Percentiles rank a stretch among this genome's conserved stretches.
These are phyloP conservation scores for Ptyas mucosa DNA, from an alignment of 2,113 vertebrate species.

Conservation along the genomic window DNA sequence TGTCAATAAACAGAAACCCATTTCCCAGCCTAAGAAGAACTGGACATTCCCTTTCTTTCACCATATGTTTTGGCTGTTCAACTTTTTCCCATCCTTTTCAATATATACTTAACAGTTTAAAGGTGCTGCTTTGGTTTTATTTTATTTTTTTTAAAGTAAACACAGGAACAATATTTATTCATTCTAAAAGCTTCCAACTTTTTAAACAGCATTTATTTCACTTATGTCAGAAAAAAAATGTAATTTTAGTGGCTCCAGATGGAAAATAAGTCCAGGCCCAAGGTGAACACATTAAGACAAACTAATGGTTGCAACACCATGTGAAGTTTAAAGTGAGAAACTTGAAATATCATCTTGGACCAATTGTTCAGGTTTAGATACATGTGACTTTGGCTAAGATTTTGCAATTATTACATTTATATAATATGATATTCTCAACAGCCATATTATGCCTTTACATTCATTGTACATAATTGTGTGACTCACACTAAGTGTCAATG, in stretches of 20 bases:
- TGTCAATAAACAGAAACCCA: neutral
- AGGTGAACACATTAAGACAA: neutral
- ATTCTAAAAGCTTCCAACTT: neutral
- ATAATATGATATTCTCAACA: neutral
- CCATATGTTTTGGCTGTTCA: neutral
- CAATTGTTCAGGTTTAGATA: neutral
- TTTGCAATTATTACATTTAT: neutral
- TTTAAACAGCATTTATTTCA: neutral
- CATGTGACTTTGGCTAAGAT: neutral
- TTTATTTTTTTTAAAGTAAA: neutral
- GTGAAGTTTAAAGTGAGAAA: neutral
- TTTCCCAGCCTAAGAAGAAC: neutral
- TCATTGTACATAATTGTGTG: neutral
- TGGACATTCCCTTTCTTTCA: neutral
- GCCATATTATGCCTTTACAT: neutral
- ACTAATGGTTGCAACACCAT: neutral
- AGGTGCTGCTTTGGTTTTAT: neutral
- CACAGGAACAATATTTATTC: neutral
- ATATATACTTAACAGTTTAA: neutral
- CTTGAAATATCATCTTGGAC: neutral
- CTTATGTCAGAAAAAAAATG: neutral
- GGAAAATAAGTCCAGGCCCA: neutral
- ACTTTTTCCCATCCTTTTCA: neutral
- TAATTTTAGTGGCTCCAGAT: neutral
- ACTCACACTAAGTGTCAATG: neutral